Conservation (phyloP, 2,113 vertebrate species). For the Planiliza haematocheilus region DNA sequence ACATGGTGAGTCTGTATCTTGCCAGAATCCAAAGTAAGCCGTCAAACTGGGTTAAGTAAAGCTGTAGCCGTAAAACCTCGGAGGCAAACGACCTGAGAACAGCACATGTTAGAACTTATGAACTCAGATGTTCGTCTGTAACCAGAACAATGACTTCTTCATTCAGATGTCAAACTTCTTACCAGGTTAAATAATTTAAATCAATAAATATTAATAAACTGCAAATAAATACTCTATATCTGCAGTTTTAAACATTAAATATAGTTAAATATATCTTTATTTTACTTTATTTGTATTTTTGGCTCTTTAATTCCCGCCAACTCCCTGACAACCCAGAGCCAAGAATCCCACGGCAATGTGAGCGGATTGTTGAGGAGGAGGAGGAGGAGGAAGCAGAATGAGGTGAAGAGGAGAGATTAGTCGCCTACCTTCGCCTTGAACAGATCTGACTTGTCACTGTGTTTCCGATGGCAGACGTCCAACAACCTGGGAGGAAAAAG, state of each 20-base stretch:
- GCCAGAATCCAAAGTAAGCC: no score
- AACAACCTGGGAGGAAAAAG: conserved; percentile 82
- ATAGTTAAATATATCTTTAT: background rate
- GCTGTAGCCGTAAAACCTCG: no score
- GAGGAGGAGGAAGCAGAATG: conserved; percentile 31
- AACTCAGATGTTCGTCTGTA: background rate
- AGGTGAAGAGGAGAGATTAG: conserved; percentile 16
- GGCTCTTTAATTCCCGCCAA: conserved; percentile 12
- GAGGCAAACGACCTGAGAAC: no score
- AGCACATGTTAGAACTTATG: no score
- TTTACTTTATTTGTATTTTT: conserved; percentile 17
- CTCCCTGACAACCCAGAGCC: conserved; percentile 4
- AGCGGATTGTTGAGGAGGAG: conserved; percentile 18
- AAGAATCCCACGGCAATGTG: conserved; percentile 7
- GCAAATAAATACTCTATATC: background rate
- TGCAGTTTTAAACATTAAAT: no score
- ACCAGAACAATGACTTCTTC: background rate
- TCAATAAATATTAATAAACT: background rate
- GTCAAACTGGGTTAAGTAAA: background rate
- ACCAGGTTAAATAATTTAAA: background rate
- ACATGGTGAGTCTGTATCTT: no score
- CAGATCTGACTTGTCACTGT: conserved; percentile 84
- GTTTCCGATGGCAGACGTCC: conserved; percentile 87
- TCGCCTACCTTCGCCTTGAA: conserved; percentile 87
- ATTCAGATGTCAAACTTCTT: background rate